Percentiles rank a stretch among this genome's conserved stretches.
phyloP scores from a whole-genome alignment of 2,888 invertebrate species.

The Loripinus fragilis region DNA sequence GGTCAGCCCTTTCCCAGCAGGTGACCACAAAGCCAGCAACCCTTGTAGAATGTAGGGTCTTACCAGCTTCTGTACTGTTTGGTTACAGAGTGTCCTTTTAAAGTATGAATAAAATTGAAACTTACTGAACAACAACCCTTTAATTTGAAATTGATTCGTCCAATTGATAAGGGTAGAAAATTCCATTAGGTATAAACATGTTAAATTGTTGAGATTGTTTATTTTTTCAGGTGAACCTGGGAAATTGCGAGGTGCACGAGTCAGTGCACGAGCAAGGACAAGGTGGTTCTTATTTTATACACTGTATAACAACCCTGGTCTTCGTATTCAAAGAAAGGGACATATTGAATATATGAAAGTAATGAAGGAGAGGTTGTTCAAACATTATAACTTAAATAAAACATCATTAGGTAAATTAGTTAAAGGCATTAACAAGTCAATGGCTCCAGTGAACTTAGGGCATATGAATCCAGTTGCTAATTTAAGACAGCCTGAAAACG shows the following conservation, averaged over 20 bases:
- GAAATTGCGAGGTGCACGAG: neutral
- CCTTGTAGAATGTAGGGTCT: too few species aligned
- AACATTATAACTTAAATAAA: constrained; percentile 35
- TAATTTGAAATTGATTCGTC: too few species aligned
- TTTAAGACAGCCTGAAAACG: neutral
- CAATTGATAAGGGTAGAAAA: too few species aligned
- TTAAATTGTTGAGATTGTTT: too few species aligned
- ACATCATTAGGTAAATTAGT: constrained; percentile 38
- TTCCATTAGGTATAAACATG: too few species aligned
- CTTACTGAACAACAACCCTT: too few species aligned
- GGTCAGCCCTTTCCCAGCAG: too few species aligned
- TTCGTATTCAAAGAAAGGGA: constrained; percentile 44
- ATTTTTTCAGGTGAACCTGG: too few species aligned
- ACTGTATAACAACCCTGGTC: constrained; percentile 46
- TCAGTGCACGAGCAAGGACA: constrained; percentile 27
- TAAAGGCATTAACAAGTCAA: constrained; percentile 29
- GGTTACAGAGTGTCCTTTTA: too few species aligned
- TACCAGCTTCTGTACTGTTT: too few species aligned
- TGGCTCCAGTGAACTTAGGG: constrained; percentile 19
- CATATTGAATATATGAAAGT: constrained; percentile 41
- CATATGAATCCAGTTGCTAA: constrained; percentile 1
- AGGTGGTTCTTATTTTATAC: constrained; percentile 51
- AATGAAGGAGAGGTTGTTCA: constrained; percentile 38
- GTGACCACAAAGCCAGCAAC: too few species aligned
- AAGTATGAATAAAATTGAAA: too few species aligned